Conservation (phyloP, 2,113 vertebrate genomes). For the Piliocolobus tephrosceles region DNA sequence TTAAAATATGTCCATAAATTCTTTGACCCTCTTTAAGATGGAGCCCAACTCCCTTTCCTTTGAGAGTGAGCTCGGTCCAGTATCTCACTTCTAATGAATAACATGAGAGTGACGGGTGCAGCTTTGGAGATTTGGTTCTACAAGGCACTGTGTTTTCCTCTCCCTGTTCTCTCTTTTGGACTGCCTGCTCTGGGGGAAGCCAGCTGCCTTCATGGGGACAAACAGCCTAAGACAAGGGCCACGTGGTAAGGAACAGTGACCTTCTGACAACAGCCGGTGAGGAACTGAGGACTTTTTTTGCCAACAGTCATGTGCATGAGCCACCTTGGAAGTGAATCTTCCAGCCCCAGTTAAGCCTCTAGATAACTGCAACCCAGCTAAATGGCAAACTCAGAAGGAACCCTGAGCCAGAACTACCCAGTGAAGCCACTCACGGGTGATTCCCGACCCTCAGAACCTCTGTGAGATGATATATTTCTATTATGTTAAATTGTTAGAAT, state of each 20-base stretch:
- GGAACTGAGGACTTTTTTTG: neutral
- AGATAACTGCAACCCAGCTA: neutral
- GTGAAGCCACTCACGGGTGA: neutral
- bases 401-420: neutral
- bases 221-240: neutral
- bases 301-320: neutral
- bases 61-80: neutral
- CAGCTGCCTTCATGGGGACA: neutral
- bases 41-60: neutral
- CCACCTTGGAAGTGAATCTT: neutral
- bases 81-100: accelerated
- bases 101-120: accelerated
- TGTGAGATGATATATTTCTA: neutral
- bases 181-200: neutral
- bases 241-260: neutral
- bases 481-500: neutral
- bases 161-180: neutral
- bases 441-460: neutral
- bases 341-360: neutral
- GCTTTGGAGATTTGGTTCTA: neutral
- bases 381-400: neutral
- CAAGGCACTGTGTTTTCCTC: neutral
- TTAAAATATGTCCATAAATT: neutral
- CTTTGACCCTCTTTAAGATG: neutral
- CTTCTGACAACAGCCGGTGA: neutral